Base-by-base conservation (phyloP, 2,797 vertebrate genomes). In the Onychomys leucogaster region DNA sequence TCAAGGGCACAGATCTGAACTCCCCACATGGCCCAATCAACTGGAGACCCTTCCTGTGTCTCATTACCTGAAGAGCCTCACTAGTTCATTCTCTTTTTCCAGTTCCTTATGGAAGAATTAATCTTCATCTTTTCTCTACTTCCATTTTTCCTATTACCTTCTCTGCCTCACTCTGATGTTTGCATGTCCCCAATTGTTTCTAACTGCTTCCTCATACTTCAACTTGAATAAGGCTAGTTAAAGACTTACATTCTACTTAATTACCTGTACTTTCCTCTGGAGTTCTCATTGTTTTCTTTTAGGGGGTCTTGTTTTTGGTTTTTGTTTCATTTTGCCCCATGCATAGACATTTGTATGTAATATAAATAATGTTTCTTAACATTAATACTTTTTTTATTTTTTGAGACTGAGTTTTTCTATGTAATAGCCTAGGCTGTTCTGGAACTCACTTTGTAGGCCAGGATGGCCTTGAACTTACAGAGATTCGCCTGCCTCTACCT, bases 191-290 rank as follows among this genome's bases (percentile, higher is more conserved):
- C 27, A 52, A 0, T 67, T 73, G 37, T 69, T 94, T 94, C 29
- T 84, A 95, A 85, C 17, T 71, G 73, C 69, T 96, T 93, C 84
- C 90, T 97, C 77, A 86, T 90, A 82, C 78, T 83, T 94, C 8
- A 75, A 46, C 61, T 89, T 90, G 59, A 86, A 41, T 80, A 17
- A 73, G 63, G 73, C 71, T 85, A 43, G 65, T 82, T n/a, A 94
- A 69, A 80, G 25, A 69, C 52, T 85, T 55, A 32, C 14, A 13
- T 89, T 82, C 93, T 91, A 34, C n/a, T 5, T 89, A 65, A 86
- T 87, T 78, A 52, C 75, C 90, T 87, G 16, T 37, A 32, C 0
- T 90, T 92, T 83, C 63, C 57, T 91, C 9, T 65, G 69, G 61
- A 90, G 61, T 61, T 55, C 63, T 69, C 83, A 46, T 12, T 46